Percentiles rank a stretch among this genome's conserved stretches.
Conservation (phyloP, 2,797 vertebrate species). For the Pantherophis alleghaniensis region DNA sequence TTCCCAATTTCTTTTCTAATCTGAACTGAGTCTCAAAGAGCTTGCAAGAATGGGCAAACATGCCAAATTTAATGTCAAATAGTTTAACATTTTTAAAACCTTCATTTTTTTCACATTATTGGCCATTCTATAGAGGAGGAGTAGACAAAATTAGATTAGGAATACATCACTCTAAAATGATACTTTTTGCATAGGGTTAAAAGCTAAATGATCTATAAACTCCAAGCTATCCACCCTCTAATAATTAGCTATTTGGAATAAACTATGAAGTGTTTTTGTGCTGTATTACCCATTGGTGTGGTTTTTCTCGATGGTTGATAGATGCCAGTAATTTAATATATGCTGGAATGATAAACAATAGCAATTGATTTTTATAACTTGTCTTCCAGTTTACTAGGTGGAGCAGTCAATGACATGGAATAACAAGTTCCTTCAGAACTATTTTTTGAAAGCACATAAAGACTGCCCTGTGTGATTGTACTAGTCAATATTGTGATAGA, state of each 20-base stretch:
- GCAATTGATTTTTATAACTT: slow-evolving; percentile 24
- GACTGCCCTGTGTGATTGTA: background rate
- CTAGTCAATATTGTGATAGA: background rate
- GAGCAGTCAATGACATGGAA: background rate
- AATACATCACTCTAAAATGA: background rate
- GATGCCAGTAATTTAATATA: background rate
- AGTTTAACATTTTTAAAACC: background rate
- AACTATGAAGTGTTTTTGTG: background rate
- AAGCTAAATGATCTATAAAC: background rate
- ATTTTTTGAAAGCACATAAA: background rate
- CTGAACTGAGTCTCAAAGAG: background rate
- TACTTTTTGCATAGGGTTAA: background rate
- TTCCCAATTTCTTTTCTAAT: background rate
- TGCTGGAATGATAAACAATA: slow-evolving; percentile 17
- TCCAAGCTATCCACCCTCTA: background rate
- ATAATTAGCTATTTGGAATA: background rate
- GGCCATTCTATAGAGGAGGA: background rate
- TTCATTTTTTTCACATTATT: background rate
- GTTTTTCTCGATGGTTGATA: background rate
- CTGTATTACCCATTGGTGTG: background rate
- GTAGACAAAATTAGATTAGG: background rate
- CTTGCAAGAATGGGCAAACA: background rate
- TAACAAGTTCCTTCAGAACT: background rate
- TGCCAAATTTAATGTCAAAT: background rate
- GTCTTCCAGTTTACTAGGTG: slow-evolving; percentile 11